Evolutionary conservation across 2,888 invertebrate genomes (phyloP).

Genomic region (Chrysotoxum bicinctum): DNA sequence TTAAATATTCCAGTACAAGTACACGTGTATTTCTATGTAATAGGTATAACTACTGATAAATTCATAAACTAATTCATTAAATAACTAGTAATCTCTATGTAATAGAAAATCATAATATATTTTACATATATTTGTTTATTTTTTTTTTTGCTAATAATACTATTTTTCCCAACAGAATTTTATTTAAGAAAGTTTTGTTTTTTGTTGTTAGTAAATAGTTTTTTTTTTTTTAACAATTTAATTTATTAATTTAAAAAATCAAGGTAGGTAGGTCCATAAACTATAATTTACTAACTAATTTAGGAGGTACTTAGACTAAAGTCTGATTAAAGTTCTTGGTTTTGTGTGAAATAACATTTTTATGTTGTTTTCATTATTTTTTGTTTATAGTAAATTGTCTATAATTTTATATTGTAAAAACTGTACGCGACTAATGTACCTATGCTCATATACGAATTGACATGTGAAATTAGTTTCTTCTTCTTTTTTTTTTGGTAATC

Average conservation of each 20-base stretch:
- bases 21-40: constrained; percentile 32
- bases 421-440: constrained; percentile 47
- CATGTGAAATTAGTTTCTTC: constrained; percentile 56
- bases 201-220: constrained; percentile 26
- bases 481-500: constrained; percentile 18
- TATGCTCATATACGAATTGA: constrained; percentile 57
- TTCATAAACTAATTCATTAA: constrained; percentile 53
- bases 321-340: constrained; percentile 38
- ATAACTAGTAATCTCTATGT: constrained; percentile 55
- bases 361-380: constrained; percentile 6
- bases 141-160: constrained; percentile 17
- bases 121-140: neutral
- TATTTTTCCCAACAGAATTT: constrained; percentile 33
- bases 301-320: constrained; percentile 61
- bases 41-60: constrained; percentile 65
- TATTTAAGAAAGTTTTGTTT: neutral
- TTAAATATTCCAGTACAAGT: constrained; percentile 60
- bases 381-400: constrained; percentile 26
- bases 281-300: constrained; percentile 62
- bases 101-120: constrained; percentile 33
- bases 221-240: constrained; percentile 18
- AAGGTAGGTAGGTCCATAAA: constrained; percentile 30
- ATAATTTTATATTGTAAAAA: constrained; percentile 31
- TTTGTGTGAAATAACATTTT: constrained; percentile 32
- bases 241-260: constrained; percentile 18